These are phyloP conservation scores for Mastigias papua DNA, from an alignment of 30 jellyfish, hydroid and myxozoan species.

Conservation along the genomic window DNA sequence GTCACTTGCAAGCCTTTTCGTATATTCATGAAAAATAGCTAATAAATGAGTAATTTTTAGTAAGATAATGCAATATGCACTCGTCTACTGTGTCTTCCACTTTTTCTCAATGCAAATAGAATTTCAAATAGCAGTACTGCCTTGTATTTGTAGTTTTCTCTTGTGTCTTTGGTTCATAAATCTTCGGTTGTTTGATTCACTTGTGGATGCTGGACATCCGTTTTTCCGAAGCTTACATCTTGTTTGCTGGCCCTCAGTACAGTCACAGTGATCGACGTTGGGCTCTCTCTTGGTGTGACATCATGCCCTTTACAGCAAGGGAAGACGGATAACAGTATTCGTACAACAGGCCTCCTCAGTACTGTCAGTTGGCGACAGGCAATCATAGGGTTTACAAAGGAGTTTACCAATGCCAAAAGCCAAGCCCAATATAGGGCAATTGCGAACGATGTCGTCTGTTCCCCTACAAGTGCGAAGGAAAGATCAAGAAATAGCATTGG, in stretches of 20 bases:
- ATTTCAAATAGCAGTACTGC: no score
- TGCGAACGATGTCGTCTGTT: background rate
- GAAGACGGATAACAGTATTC: background rate
- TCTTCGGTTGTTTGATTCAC: no score
- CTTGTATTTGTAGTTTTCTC: no score
- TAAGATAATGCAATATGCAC: no score
- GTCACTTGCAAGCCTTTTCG: no score
- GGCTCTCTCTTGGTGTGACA: background rate
- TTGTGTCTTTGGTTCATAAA: no score
- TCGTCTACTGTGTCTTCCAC: no score
- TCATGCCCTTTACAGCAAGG: background rate
- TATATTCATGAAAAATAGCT: no score
- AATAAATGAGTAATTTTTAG: no score
- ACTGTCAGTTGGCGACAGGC: constrained; percentile 63
- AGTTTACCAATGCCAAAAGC: constrained; percentile 33
- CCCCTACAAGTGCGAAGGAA: constrained; percentile 24
- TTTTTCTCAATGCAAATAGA: no score
- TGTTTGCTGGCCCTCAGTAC: constrained; percentile 2
- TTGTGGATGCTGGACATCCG: background rate
- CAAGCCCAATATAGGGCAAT: constrained; percentile 56
- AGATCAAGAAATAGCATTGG: constrained; percentile 45
- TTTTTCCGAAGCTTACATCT: background rate
- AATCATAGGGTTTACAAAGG: constrained; percentile 50
- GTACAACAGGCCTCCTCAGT: constrained; percentile 14
- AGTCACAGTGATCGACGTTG: constrained; percentile 6